Conservation (phyloP, 2,797 vertebrate genomes). For the Tenualosa thibaudeaui region DNA sequence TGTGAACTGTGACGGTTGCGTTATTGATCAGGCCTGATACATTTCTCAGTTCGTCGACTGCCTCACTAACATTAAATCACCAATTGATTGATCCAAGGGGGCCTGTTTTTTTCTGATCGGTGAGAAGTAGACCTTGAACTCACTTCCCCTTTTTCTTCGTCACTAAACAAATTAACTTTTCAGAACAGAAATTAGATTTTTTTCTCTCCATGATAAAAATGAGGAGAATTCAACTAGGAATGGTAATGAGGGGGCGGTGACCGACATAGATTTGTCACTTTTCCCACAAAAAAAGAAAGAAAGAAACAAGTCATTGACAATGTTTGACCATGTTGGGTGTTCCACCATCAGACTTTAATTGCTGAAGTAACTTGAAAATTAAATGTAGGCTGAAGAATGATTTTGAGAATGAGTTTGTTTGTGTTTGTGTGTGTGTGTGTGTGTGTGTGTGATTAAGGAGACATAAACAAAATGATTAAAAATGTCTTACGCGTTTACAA, state of each 20-base stretch:
- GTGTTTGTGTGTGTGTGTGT: not conserved
- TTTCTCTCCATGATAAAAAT: not conserved
- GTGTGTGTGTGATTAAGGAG: not conserved
- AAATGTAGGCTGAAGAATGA: not conserved
- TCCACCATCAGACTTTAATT: not conserved
- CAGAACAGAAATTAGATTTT: not conserved
- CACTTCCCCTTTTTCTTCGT: not conserved
- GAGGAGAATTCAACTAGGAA: not conserved
- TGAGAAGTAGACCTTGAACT: not conserved
- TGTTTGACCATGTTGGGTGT: not conserved
- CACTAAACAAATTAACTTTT: not conserved
- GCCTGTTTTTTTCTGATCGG: not conserved
- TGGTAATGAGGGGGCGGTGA: not conserved
- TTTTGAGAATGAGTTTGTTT: too few species aligned
- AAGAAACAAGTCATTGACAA: not conserved
- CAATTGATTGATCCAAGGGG: conserved; percentile 22
- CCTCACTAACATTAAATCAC: conserved; percentile 33
- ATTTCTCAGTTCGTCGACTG: conserved; percentile 25
- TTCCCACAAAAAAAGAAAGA: too few species aligned
- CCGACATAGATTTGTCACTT: not conserved
- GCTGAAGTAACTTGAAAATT: not conserved
- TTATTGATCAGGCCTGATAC: conserved; percentile 41
- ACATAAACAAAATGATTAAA: too few species aligned
- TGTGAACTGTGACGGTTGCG: conserved; percentile 14
- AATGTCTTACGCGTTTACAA: too few species aligned